Base-by-base conservation (phyloP, 2,797 vertebrate genomes). In the Epinephelus awoara region DNA sequence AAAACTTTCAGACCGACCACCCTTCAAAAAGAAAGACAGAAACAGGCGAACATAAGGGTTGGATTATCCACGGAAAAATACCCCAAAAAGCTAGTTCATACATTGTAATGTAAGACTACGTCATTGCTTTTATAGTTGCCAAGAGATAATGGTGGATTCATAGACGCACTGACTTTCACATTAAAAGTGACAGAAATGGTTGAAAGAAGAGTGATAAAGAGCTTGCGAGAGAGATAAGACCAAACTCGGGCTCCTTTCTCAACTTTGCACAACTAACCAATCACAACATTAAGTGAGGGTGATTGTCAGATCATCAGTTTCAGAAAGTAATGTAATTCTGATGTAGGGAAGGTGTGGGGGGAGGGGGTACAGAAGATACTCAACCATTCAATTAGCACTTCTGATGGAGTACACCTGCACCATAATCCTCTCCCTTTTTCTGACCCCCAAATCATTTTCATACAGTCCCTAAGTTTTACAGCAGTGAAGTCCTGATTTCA, bases 381-480 rank as follows among this genome's bases (percentile, higher is more conserved):
- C 3, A 46, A 62, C 34, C 18, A 7, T 58, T 9, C 25, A 57
- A 29, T 6, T 21, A 54, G 27, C 40, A 11, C 18, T 50, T 50
- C 4, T 51, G 25, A 34, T 7, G 25, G 21, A 21, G 10, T 6
- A 15, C 3, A 25, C 6, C 23, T 13, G n/a, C 6, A 23, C n/a
- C 5, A 23, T 19, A 38, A 54, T 5, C 13, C 11, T 6, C 5
- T 21, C 3, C 2, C 8, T 17, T 44, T 23, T 69, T 44, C 12
- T 19, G 15, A 19, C 29, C 51, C 5, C 15, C 17, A 6, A 19
- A 23, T 47, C 0, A 50, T 44, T 74, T 51, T 19, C 49, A 63
- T 50, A 65, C 74, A 75, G 52, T 68, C 67, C 44, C 25, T 12
- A 52, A 27, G 5, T 67, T 70, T 50, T 34, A 61, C 54, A 58